Percentiles rank a stretch among this genome's conserved stretches.
These are phyloP conservation scores for Echiichthys vipera DNA, from an alignment of 2,797 vertebrate genomes.

Conservation along the genomic window DNA sequence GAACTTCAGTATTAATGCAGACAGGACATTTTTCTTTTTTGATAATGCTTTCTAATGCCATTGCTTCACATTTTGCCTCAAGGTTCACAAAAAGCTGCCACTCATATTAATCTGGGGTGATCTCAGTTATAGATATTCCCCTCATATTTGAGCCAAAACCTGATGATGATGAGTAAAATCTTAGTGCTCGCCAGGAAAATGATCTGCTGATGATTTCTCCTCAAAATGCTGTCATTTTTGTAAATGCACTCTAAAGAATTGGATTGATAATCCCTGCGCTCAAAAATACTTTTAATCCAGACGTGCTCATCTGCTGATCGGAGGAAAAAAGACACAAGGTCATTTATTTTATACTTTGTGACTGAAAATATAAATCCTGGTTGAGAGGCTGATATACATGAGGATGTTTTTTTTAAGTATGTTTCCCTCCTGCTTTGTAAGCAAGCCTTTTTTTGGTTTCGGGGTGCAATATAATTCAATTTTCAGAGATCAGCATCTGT, in stretches of 20 bases:
- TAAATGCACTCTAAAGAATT: conserved; percentile 79
- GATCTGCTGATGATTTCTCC: conserved; percentile 44
- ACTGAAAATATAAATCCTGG: conserved; percentile 38
- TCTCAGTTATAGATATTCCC: conserved; percentile 30
- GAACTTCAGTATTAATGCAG: conserved; percentile 12
- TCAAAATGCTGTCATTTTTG: conserved; percentile 47
- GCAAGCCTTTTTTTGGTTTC: not conserved
- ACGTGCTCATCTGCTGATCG: conserved; percentile 51
- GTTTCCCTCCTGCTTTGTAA: not conserved
- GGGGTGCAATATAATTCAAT: not conserved
- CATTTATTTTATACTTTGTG: conserved; percentile 46
- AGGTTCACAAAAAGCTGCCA: conserved; percentile 28
- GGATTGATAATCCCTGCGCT: conserved; percentile 71
- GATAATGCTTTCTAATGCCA: conserved; percentile 14
- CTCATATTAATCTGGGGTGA: conserved; percentile 38
- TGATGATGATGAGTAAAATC: conserved; percentile 36
- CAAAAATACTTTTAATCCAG: conserved; percentile 68
- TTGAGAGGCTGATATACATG: not conserved
- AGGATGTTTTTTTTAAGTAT: not conserved
- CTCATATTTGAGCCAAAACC: conserved; percentile 22
- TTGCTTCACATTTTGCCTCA: conserved; percentile 21
- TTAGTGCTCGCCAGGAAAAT: conserved; percentile 33
- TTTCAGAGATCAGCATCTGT: not conserved
- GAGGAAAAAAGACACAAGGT: conserved; percentile 36
- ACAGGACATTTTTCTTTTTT: conserved; percentile 10